phyloP scores from a whole-genome alignment of 2,888 invertebrate genomes.

The Disparrhopalites patrizii region DNA sequence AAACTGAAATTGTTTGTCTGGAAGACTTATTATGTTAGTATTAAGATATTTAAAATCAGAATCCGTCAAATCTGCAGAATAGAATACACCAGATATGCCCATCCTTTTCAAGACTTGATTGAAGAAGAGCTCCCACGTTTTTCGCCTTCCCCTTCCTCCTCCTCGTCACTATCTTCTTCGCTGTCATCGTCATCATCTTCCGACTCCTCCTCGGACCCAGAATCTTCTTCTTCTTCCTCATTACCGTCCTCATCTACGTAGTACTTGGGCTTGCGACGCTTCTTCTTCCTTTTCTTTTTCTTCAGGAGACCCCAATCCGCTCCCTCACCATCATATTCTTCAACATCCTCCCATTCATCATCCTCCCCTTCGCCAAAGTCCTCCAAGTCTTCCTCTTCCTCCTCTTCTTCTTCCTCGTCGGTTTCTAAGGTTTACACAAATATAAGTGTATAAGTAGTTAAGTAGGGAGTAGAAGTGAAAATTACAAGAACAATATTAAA shows the following conservation, averaged over 20 bases:
- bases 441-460: not conserved
- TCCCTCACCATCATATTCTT: slow-evolving; percentile 9
- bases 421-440: not conserved
- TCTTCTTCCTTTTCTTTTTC: not conserved
- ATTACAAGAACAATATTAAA: not conserved
- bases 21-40: too few relatives aligned
- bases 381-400: slow-evolving; percentile 9
- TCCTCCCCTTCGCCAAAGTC: slow-evolving; percentile 7
- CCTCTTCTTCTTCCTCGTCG: not conserved
- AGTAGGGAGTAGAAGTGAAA: not conserved
- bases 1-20: too few relatives aligned
- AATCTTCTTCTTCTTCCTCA: not conserved
- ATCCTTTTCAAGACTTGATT: too few relatives aligned
- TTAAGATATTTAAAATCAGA: too few relatives aligned
- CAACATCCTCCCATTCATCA: slow-evolving; percentile 23
- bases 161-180: not conserved
- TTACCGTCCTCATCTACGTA: not conserved
- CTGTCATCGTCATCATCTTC: not conserved
- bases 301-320: not conserved
- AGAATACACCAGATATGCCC: too few relatives aligned
- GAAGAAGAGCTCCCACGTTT: too few relatives aligned
- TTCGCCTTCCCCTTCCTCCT: not conserved
- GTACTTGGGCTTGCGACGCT: not conserved
- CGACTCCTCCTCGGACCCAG: not conserved
- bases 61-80: too few relatives aligned